Evolutionary conservation across 30 jellyfish, hydroid and myxozoan genomes (phyloP).

Genomic region (Chrysaora quinquecirrha): DNA sequence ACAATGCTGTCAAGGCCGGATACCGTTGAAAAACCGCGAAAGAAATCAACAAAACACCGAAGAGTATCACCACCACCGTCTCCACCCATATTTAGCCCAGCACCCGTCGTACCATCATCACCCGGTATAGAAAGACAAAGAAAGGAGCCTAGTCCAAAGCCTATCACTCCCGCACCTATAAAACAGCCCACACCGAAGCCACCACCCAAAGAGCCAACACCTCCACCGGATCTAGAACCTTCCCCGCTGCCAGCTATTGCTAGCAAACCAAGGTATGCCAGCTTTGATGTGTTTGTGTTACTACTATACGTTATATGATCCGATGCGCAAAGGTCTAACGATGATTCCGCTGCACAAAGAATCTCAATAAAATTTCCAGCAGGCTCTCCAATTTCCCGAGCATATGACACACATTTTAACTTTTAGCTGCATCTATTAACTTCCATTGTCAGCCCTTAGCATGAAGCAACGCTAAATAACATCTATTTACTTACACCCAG

Average conservation of each 20-base stretch:
- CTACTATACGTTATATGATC: no score
- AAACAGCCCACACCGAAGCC: conserved; percentile 7
- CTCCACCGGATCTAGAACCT: conserved; percentile 35
- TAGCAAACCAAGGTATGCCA: conserved; percentile 51
- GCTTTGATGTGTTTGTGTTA: no score
- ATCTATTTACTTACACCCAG: no score
- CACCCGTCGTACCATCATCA: conserved; percentile 2
- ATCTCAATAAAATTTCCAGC: no score
- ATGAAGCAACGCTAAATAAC: no score
- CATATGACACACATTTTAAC: no score
- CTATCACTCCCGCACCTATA: not conserved
- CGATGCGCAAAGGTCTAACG: no score
- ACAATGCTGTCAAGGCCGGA: conserved; percentile 30
- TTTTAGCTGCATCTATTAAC: no score
- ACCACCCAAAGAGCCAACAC: conserved; percentile 36
- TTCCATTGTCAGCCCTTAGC: no score
- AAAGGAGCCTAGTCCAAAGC: conserved; percentile 34
- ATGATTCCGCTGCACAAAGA: no score
- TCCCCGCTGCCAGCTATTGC: conserved; percentile 8
- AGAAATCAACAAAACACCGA: not conserved
- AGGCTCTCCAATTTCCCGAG: no score
- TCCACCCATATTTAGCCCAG: not conserved
- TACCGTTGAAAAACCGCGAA: not conserved
- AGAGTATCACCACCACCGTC: not conserved
- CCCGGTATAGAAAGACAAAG: not conserved